Percentiles rank a stretch among this genome's conserved stretches.
Evolutionary conservation across 1,140 invertebrate genomes (phyloP).

Genomic region (Plodia interpunctella): DNA sequence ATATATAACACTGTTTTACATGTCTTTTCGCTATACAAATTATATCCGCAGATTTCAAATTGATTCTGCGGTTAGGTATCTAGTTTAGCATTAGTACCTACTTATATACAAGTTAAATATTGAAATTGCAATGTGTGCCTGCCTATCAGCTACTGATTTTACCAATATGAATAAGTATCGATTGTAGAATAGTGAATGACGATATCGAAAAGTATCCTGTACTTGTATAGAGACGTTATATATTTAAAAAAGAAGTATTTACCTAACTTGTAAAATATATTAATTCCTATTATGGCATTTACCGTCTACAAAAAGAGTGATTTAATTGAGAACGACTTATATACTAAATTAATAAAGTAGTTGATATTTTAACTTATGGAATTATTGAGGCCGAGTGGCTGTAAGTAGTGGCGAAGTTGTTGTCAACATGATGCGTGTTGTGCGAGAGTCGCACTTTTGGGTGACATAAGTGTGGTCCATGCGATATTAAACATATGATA

Average conservation of each 20-base stretch:
- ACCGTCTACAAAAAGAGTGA: slow-evolving; percentile 69
- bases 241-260: slow-evolving; percentile 50
- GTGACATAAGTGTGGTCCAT: slow-evolving; percentile 38
- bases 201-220: slow-evolving; percentile 33
- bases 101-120: slow-evolving; percentile 37
- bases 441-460: slow-evolving; percentile 39
- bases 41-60: not conserved
- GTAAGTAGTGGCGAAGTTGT: slow-evolving; percentile 28
- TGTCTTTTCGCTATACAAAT: slow-evolving; percentile 61
- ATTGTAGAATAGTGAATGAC: slow-evolving; percentile 21
- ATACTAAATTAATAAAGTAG: slow-evolving; percentile 62
- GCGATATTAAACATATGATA: slow-evolving; percentile 21
- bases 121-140: slow-evolving; percentile 52
- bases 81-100: slow-evolving; percentile 40
- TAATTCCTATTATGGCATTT: slow-evolving; percentile 75
- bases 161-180: slow-evolving; percentile 48
- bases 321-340: slow-evolving; percentile 60
- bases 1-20: slow-evolving; percentile 63
- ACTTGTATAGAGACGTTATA: slow-evolving; percentile 35
- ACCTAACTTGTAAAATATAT: slow-evolving; percentile 59
- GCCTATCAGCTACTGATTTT: slow-evolving; percentile 50
- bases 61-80: slow-evolving; percentile 35
- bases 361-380: slow-evolving; percentile 60
- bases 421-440: slow-evolving; percentile 46
- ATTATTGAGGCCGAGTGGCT: slow-evolving; percentile 30